Evolutionary conservation across 2,888 invertebrate genomes (phyloP).

Genomic region (Cerastoderma edule): DNA sequence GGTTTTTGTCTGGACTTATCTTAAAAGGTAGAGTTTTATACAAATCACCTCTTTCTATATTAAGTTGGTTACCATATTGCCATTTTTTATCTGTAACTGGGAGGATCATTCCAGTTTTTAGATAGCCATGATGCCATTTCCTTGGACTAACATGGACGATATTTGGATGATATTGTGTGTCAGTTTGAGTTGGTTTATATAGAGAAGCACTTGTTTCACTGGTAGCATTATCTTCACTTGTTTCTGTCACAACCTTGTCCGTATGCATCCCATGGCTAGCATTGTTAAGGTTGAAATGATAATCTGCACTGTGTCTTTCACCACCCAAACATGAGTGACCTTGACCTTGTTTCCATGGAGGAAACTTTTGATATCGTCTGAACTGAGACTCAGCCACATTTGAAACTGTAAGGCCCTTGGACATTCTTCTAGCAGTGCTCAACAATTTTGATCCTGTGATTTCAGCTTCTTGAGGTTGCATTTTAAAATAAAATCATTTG

Average conservation of each 20-base stretch:
- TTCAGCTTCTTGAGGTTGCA: too few relatives aligned
- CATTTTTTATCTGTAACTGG: too few relatives aligned
- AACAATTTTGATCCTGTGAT: too few relatives aligned
- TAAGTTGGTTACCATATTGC: background rate
- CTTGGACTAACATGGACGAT: constrained; percentile 1
- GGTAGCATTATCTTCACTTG: background rate
- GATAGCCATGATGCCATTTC: constrained; percentile 14
- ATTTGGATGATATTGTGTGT: background rate
- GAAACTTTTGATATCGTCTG: constrained; percentile 12
- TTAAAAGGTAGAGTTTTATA: background rate
- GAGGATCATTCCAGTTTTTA: background rate
- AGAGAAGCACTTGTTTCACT: background rate
- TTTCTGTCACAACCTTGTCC: too few relatives aligned
- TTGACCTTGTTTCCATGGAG: background rate
- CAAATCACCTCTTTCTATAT: background rate
- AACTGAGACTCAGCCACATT: constrained; percentile 4
- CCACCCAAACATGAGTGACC: too few relatives aligned
- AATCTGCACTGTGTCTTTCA: background rate
- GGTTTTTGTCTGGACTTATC: background rate
- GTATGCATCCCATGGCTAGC: constrained; percentile 1
- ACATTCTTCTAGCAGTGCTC: too few relatives aligned
- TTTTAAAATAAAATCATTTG: too few relatives aligned
- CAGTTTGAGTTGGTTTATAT: background rate
- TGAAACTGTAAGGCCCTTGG: background rate
- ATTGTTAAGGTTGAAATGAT: constrained; percentile 2